phyloP scores from a whole-genome alignment of 2,797 vertebrate genomes.

The Cottoperca gobio region DNA sequence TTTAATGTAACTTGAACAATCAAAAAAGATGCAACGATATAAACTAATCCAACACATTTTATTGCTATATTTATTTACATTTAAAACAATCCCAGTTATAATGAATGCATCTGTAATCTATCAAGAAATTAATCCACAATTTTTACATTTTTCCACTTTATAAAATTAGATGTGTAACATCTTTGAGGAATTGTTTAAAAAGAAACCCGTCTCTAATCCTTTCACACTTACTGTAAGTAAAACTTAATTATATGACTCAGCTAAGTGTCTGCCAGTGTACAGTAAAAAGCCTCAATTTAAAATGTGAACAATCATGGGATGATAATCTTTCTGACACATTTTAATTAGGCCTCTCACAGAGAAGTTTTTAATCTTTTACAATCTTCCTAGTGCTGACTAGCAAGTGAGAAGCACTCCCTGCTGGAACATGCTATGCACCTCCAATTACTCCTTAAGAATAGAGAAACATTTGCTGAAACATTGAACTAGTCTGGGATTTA shows the following conservation, averaged over 20 bases:
- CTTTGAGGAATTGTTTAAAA: too few species aligned
- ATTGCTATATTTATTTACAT: neutral
- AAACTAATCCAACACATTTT: neutral
- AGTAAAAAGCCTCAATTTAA: slow-evolving; percentile 46
- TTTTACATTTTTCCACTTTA: too few species aligned
- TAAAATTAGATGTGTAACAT: neutral
- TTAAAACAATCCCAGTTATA: neutral
- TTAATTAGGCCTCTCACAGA: slow-evolving; percentile 64
- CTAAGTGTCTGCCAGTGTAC: slow-evolving; percentile 26
- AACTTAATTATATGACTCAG: slow-evolving; percentile 26
- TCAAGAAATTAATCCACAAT: neutral
- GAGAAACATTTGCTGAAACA: slow-evolving; percentile 50
- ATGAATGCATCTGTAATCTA: neutral
- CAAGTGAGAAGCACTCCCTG: slow-evolving; percentile 45
- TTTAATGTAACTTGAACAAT: too few species aligned
- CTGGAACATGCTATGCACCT: slow-evolving; percentile 52
- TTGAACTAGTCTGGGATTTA: slow-evolving; percentile 46
- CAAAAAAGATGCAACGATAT: neutral
- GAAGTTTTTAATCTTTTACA: slow-evolving; percentile 65
- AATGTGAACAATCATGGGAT: slow-evolving; percentile 57
- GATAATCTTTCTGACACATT: slow-evolving; percentile 57
- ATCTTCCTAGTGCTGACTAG: slow-evolving; percentile 50
- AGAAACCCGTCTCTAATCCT: neutral
- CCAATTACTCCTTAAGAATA: slow-evolving; percentile 57
- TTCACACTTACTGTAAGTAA: neutral